Evolutionary conservation across 53 echinoderm and acorn worm genomes (phyloP), one percentile per base, ranked within the genome.

Genomic region (Patiria pectinifera): DNA sequence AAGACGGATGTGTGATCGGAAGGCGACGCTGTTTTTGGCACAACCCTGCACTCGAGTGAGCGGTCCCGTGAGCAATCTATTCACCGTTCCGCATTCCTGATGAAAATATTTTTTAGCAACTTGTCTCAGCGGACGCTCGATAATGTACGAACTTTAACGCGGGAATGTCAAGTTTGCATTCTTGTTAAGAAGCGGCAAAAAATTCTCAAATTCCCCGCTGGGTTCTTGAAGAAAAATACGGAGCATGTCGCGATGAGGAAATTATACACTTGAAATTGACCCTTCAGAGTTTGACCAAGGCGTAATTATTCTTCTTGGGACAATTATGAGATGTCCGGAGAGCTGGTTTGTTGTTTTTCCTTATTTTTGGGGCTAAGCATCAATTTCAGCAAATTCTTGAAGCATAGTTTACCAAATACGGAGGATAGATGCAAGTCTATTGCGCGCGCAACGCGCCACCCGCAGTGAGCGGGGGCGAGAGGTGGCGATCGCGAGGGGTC

Each of bases 391-490:
- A 59, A 86, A 86, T 86, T 75, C 86, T 86, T 86, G 75, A 49
- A 74, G 86, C 86, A 86, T 86, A 86, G 70, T 24, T 86, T 72
- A 86, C 86, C 86, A 74, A 76, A 86, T 86, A 86, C 74, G 86
- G 86, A 21, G 48, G 13, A 46, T 86, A 8, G 58, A 22, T 26
- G 47, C 25, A 19, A 43, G 7, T 85, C 9, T 45, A 43, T 14
- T 6, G 69, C 62, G 13, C 11, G 10, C 43, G 53, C 53, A 53
- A 53, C 53, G 14, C 15, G 24, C 44, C 21, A 14, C 85, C 85
- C 69, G 70, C 45, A 3, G 85, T 2, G 26, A 24, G 0, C 66
- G 43, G 62, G 48, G 74, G 25, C 45, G 48, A 72, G 53, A 47
- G 75, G 74, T 49, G 45, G n/a, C 75, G 16, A 53, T 8, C 53